Evolutionary conservation across 2,888 invertebrate genomes (phyloP).

Genomic region (Dione vanillae): DNA sequence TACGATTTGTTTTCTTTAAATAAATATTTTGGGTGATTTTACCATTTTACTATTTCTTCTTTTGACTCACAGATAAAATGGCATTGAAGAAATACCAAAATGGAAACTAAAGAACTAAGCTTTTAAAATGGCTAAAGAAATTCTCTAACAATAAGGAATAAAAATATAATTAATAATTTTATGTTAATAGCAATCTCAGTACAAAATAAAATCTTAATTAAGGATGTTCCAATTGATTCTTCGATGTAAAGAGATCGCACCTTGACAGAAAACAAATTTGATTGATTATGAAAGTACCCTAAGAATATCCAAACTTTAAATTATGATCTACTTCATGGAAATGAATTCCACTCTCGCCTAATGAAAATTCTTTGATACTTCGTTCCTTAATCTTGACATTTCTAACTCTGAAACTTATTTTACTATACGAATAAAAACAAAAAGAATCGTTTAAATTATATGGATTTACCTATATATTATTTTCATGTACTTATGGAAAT

Average conservation of each 20-base stretch:
- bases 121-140: too few relatives aligned
- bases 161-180: slow-evolving; percentile 36
- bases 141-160: not conserved
- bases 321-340: slow-evolving; percentile 68
- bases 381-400: slow-evolving; percentile 56
- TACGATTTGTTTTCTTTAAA: too few relatives aligned
- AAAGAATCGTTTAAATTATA: slow-evolving; percentile 31
- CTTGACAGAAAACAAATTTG: slow-evolving; percentile 51
- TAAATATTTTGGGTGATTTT: too few relatives aligned
- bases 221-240: slow-evolving; percentile 50
- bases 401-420: slow-evolving; percentile 50
- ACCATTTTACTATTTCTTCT: too few relatives aligned
- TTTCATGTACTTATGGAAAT: too few relatives aligned
- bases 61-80: too few relatives aligned
- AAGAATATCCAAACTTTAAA: slow-evolving; percentile 64
- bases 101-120: too few relatives aligned
- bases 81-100: too few relatives aligned
- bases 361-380: slow-evolving; percentile 78
- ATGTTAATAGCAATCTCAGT: slow-evolving; percentile 10
- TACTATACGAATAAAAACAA: slow-evolving; percentile 45
- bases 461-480: slow-evolving; percentile 17
- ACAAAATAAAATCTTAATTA: slow-evolving; percentile 46
- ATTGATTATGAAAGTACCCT: slow-evolving; percentile 76
- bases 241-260: slow-evolving; percentile 25
- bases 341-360: slow-evolving; percentile 77